phyloP scores from a whole-genome alignment of 2,797 vertebrate genomes.

The Potorous gilbertii region DNA sequence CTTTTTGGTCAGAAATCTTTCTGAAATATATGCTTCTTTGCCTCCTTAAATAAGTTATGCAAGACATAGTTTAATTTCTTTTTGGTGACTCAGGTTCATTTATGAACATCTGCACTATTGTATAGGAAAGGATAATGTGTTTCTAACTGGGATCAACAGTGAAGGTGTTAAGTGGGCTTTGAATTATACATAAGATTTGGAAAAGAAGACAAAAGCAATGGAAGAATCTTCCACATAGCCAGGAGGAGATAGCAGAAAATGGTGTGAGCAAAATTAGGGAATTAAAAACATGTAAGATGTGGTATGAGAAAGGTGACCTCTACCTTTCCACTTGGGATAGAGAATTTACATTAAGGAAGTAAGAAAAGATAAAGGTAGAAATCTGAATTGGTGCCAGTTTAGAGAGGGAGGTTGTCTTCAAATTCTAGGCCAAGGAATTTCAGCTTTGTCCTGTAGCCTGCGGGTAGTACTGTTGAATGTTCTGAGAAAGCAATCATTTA shows the following conservation, averaged over 20 bases:
- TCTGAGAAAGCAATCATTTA: not conserved
- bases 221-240: not conserved
- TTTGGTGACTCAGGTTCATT: not conserved
- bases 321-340: not conserved
- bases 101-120: not conserved
- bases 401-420: not conserved
- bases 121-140: not conserved
- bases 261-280: not conserved
- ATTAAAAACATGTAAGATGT: not conserved
- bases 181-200: not conserved
- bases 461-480: not conserved
- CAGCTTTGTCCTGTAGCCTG: not conserved
- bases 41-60: not conserved
- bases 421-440: not conserved
- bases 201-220: not conserved
- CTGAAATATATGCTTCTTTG: not conserved
- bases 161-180: not conserved
- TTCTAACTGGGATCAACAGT: not conserved
- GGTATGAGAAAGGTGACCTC: not conserved
- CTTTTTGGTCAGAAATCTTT: constrained; percentile 11
- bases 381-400: not conserved
- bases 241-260: not conserved
- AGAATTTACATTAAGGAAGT: not conserved
- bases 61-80: not conserved
- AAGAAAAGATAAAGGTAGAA: not conserved